Evolutionary conservation across 1,140 invertebrate species (phyloP), one percentile per base, ranked within the genome.

Genomic region (Caenorhabditis tropicalis): DNA sequence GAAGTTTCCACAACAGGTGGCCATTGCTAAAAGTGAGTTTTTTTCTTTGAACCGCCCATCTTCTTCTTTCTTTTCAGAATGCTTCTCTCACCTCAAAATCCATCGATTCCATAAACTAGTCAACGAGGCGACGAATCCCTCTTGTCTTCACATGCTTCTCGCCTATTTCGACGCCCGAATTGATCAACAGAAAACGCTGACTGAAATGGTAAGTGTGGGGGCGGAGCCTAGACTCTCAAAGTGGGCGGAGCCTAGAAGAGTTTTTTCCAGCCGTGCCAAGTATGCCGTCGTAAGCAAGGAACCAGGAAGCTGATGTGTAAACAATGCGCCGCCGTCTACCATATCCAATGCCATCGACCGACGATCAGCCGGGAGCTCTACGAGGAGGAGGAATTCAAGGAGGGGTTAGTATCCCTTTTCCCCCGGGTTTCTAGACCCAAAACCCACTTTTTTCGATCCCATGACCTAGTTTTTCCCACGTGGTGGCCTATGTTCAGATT

Each of bases 101-200:
- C 33, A 29, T 6, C 65, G 65, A 7, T 74, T 74, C 65, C 33
- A 36, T 46, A 29, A 29, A 43, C 65, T 33, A 43, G 65, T 74
- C 5, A 7, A 74, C 7, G 65, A 74, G 24, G 60, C 82, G 4
- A 27, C 27, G 16, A 82, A 82, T 19, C 2, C 82, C 2, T 82
- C 82, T 39, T 58, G 56, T n/a, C 56, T 82, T 74, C 82, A 82
- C 48, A n/a, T 84, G 43, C 83, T 84, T 39, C 31, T 84, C 6
- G 65, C 58, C 31, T 84, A 48, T 65, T 65, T 84, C 24, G 83
- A 81, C 21, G 65, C 79, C 16, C 43, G 79, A 53, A 84, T 84
- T 43, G 60, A 82, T 39, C 60, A 46, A 24, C 56, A 82, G 31
- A 70, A 49, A n/a, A 74, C 65, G 7, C 9, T 74, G 1, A 29